These are phyloP conservation scores for Trochalopteron elliotii DNA, from an alignment of 2,113 vertebrate species.

Conservation along the genomic window DNA sequence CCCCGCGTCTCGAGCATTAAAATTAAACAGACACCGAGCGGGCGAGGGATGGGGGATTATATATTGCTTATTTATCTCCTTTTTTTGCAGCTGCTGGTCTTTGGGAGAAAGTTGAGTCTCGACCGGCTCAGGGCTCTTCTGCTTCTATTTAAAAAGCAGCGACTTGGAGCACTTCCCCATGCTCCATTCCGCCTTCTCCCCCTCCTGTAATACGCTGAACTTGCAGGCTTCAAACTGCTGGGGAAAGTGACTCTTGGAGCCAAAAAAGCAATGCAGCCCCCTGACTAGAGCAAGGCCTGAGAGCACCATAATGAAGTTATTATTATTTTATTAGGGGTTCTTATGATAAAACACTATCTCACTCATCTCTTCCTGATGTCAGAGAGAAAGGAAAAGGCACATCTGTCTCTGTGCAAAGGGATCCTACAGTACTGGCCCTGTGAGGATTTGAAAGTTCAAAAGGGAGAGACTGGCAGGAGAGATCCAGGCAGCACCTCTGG, in stretches of 20 bases:
- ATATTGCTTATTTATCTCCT: constrained; percentile 30
- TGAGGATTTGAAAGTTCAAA: background rate
- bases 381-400: background rate
- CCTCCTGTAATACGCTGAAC: constrained; percentile 20
- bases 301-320: constrained; percentile 60
- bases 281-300: constrained; percentile 15
- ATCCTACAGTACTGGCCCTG: background rate
- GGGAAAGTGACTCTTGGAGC: constrained; percentile 3
- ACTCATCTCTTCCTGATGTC: background rate
- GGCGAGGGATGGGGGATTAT: background rate
- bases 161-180: background rate
- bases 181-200: background rate
- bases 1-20: background rate
- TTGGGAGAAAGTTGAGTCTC: background rate
- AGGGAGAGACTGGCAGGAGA: background rate
- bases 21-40: constrained; percentile 22
- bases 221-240: constrained; percentile 32
- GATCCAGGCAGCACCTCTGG: background rate
- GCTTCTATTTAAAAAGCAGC: background rate
- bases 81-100: constrained; percentile 1
- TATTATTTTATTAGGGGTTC: constrained; percentile 67
- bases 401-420: background rate
- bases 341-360: constrained; percentile 7
- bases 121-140: background rate
- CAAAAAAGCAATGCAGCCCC: constrained; percentile 9